Evolutionary conservation across 2,797 vertebrate genomes (phyloP).

Genomic region (Chromis chromis): DNA sequence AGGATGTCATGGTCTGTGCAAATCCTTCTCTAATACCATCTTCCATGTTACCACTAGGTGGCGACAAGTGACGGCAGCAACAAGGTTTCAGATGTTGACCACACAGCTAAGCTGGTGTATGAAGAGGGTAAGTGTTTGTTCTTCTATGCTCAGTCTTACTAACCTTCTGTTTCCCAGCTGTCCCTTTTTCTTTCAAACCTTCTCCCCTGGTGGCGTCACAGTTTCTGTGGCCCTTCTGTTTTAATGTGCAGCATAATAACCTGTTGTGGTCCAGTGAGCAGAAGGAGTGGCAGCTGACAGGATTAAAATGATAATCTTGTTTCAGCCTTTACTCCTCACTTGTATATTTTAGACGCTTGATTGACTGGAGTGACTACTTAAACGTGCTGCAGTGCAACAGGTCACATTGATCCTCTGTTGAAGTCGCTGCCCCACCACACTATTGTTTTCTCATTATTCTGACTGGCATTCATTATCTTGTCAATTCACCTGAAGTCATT

Average conservation of each 20-base stretch:
- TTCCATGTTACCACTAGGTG: slow-evolving; percentile 83
- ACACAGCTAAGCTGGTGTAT: slow-evolving; percentile 94
- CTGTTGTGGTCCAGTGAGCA: neutral
- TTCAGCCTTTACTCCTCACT: neutral
- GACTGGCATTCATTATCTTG: slow-evolving; percentile 30
- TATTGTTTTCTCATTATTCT: slow-evolving; percentile 15
- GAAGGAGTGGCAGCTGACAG: neutral
- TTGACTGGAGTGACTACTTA: neutral
- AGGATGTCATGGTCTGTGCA: neutral
- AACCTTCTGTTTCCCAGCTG: neutral
- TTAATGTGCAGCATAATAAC: neutral
- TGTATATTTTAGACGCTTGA: neutral
- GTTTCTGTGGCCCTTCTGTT: neutral
- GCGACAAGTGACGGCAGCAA: slow-evolving; percentile 82
- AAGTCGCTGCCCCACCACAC: neutral
- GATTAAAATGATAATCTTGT: neutral
- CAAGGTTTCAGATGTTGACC: slow-evolving; percentile 80
- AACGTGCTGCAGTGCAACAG: slow-evolving; percentile 15
- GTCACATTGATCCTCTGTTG: neutral
- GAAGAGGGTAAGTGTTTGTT: slow-evolving; percentile 90
- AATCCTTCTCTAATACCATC: neutral
- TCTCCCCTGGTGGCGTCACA: neutral
- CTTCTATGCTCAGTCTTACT: slow-evolving; percentile 2
- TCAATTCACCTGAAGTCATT: slow-evolving; percentile 27
- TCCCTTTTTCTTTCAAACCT: neutral